Percentiles rank a stretch among this genome's conserved stretches.
These are phyloP conservation scores for Sinhomidia bicolor DNA, from an alignment of 2,888 invertebrate genomes.

Conservation along the genomic window DNA sequence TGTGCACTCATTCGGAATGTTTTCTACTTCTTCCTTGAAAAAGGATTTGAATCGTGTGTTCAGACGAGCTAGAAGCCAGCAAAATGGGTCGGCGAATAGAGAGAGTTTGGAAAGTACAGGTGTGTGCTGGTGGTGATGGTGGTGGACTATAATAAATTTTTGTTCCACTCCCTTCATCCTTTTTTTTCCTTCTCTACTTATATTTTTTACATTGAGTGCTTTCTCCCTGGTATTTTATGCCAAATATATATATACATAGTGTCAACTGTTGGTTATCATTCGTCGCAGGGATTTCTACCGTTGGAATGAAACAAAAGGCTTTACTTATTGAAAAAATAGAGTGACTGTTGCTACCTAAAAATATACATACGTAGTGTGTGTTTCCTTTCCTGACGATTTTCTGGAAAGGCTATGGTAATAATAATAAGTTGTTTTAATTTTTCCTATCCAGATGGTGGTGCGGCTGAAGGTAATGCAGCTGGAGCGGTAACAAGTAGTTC, in stretches of 20 bases:
- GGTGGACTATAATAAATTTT: too few species aligned
- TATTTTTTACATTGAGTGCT: too few species aligned
- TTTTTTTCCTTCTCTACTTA: not conserved
- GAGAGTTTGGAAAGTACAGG: constrained; percentile 50
- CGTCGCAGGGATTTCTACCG: not conserved
- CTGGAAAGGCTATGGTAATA: too few species aligned
- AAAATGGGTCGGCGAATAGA: constrained; percentile 58
- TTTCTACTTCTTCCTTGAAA: constrained; percentile 76
- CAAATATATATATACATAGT: too few species aligned
- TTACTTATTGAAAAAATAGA: not conserved
- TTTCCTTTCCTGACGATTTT: not conserved
- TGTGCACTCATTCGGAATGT: constrained; percentile 74
- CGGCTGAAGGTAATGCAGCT: constrained; percentile 84
- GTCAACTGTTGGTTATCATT: not conserved
- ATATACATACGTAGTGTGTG: not conserved
- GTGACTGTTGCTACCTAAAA: not conserved
- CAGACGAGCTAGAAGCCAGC: constrained; percentile 72
- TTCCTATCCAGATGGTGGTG: constrained; percentile 86
- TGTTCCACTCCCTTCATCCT: not conserved
- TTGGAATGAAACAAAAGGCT: constrained; percentile 5
- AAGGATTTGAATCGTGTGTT: constrained; percentile 77
- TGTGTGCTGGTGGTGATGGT: constrained; percentile 7
- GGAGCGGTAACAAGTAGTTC: constrained; percentile 87
- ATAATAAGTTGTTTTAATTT: not conserved
- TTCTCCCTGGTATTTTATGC: too few species aligned